Evolutionary conservation across 2,888 invertebrate genomes (phyloP).

Genomic region (Trachelus stipa): DNA sequence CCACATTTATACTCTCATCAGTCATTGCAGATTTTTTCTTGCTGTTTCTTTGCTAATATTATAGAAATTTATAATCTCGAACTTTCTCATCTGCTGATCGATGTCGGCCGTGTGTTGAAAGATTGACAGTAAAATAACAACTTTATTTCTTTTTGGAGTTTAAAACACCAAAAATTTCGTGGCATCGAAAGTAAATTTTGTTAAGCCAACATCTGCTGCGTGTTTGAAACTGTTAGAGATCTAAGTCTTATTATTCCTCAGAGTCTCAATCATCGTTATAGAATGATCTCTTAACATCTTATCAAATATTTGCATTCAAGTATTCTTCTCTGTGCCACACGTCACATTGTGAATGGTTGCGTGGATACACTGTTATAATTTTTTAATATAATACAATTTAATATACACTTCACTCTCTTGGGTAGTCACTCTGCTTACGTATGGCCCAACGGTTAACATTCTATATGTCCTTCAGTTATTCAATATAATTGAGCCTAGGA

Average conservation of each 20-base stretch:
- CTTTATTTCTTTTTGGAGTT: no score
- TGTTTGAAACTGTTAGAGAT: no score
- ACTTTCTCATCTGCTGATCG: no score
- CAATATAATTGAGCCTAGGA: no score
- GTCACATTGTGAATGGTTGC: slow-evolving; percentile 12
- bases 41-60: slow-evolving; percentile 24
- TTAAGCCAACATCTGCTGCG: no score
- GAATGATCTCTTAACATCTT: slow-evolving; percentile 11
- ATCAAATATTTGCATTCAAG: neutral
- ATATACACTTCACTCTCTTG: slow-evolving; percentile 1
- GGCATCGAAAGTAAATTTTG: slow-evolving; percentile 22
- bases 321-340: neutral
- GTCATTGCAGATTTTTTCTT: slow-evolving; percentile 30
- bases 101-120: no score
- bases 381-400: slow-evolving; percentile 8
- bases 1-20: slow-evolving; percentile 28
- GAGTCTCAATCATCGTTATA: no score
- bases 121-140: no score
- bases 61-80: no score
- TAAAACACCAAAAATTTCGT: no score
- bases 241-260: no score
- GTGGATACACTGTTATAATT: slow-evolving; percentile 3
- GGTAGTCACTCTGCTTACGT: slow-evolving; percentile 6
- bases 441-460: slow-evolving; percentile 3
- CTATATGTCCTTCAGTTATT: no score